Conservation (phyloP, 2,797 vertebrate genomes). For the Syngnathus acus region DNA sequence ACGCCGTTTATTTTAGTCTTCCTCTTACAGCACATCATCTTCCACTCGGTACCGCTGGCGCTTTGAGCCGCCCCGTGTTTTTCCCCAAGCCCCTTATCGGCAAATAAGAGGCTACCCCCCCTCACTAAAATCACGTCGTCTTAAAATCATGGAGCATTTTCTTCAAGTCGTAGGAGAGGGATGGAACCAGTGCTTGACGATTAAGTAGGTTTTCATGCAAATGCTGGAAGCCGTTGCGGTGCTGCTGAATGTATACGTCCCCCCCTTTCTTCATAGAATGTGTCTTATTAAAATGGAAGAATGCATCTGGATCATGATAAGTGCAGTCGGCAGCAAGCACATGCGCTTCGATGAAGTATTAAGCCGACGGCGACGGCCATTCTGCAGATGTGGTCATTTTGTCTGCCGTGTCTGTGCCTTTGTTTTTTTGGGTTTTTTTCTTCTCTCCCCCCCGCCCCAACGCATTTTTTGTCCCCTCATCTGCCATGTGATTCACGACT, state of each 20-base stretch:
- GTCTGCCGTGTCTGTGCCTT: slow-evolving; percentile 47
- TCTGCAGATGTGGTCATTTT: slow-evolving; percentile 4
- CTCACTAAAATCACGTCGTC: slow-evolving; percentile 25
- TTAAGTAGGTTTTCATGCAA: slow-evolving; percentile 14
- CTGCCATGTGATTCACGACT: slow-evolving; percentile 15
- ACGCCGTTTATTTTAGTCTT: neutral
- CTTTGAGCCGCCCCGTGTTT: neutral
- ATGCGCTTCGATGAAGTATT: neutral
- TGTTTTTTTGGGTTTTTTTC: slow-evolving; percentile 19
- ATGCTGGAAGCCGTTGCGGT: slow-evolving; percentile 39
- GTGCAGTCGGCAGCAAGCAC: slow-evolving; percentile 9
- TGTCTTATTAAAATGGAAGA: slow-evolving; percentile 42
- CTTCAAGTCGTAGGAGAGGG: neutral
- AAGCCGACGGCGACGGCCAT: slow-evolving; percentile 1
- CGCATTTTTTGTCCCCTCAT: neutral
- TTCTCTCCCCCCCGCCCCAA: neutral
- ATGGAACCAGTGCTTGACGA: neutral
- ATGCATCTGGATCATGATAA: slow-evolving; percentile 11
- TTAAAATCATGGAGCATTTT: neutral
- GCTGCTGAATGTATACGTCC: slow-evolving; percentile 48
- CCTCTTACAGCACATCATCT: slow-evolving; percentile 15
- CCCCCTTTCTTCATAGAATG: slow-evolving; percentile 16
- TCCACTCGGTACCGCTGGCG: slow-evolving; percentile 15
- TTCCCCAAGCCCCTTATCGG: neutral
- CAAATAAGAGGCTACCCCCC: slow-evolving; percentile 22